A percentile compares a stretch with the other conserved stretches of the same genome.
Evolutionary conservation across 2,888 invertebrate genomes (phyloP).

Genomic region (Myathropa florea): DNA sequence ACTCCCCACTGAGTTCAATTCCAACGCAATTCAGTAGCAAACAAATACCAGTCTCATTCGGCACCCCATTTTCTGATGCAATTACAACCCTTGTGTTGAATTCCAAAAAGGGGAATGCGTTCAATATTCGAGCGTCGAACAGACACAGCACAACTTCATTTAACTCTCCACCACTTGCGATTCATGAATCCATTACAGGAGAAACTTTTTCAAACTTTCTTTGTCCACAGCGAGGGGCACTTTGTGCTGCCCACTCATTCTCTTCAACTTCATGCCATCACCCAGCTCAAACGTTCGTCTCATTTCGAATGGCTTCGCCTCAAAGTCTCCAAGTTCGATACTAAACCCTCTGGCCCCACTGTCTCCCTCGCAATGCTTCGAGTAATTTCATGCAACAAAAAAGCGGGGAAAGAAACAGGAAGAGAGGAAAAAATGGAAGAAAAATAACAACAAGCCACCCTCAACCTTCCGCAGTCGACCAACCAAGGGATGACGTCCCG

Average conservation of each 20-base stretch:
- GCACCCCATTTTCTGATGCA: not conserved
- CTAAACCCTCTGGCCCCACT: not conserved
- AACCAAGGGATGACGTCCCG: conserved; percentile 30
- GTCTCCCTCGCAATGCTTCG: not conserved
- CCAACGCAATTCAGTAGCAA: not conserved
- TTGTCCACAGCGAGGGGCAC: not conserved
- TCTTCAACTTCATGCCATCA: no score
- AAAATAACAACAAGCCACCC: conserved; percentile 6
- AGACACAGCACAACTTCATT: not conserved
- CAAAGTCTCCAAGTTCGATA: not conserved
- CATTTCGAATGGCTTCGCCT: not conserved
- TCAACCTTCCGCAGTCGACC: not conserved
- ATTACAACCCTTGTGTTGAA: not conserved
- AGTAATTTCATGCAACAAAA: conserved; percentile 53
- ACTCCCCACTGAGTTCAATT: not conserved
- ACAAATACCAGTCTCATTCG: not conserved
- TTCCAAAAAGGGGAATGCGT: not conserved
- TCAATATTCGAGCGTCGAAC: not conserved
- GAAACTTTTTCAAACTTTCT: not conserved
- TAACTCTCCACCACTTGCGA: not conserved
- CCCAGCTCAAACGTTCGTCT: not conserved
- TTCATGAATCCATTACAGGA: not conserved
- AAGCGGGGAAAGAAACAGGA: conserved; percentile 4
- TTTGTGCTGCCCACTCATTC: not conserved
- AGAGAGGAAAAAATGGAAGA: not conserved